phyloP scores from a whole-genome alignment of 2,888 invertebrate genomes.

The Pheosia tremula region DNA sequence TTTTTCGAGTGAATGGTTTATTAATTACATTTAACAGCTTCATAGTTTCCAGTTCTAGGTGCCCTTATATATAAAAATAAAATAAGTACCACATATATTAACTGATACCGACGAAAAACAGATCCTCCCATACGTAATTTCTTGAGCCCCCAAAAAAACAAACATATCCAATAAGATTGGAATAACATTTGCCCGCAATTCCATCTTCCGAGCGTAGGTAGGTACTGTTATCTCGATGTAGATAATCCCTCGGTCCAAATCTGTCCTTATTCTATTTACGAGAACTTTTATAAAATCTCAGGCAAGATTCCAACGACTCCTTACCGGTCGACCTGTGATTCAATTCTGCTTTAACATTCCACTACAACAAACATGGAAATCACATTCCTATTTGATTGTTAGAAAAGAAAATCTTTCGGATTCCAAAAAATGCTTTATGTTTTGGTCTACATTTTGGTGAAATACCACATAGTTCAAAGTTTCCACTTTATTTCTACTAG shows the following conservation, averaged over 20 bases:
- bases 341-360: too few species aligned
- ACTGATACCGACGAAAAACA: not conserved
- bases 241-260: conserved; percentile 13
- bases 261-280: not conserved
- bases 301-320: not conserved
- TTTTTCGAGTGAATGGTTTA: not conserved
- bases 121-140: not conserved
- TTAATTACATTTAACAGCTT: not conserved
- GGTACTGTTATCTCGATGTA: not conserved
- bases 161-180: conserved; percentile 9
- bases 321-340: too few species aligned
- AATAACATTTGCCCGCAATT: conserved; percentile 8
- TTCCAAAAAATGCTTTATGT: not conserved
- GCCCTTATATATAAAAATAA: too few species aligned
- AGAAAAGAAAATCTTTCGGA: not conserved
- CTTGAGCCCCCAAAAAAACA: not conserved
- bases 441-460: not conserved
- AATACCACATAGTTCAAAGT: conserved; percentile 5
- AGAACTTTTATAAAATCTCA: not conserved
- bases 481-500: conserved; percentile 8
- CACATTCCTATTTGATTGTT: not conserved
- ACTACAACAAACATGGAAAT: not conserved
- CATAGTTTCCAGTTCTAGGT: too few species aligned
- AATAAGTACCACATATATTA: not conserved
- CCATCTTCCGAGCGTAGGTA: conserved; percentile 4